Evolutionary conservation across 2,113 vertebrate species (phyloP), one percentile per base, ranked within the genome.

Genomic region (Leiothrix lutea): DNA sequence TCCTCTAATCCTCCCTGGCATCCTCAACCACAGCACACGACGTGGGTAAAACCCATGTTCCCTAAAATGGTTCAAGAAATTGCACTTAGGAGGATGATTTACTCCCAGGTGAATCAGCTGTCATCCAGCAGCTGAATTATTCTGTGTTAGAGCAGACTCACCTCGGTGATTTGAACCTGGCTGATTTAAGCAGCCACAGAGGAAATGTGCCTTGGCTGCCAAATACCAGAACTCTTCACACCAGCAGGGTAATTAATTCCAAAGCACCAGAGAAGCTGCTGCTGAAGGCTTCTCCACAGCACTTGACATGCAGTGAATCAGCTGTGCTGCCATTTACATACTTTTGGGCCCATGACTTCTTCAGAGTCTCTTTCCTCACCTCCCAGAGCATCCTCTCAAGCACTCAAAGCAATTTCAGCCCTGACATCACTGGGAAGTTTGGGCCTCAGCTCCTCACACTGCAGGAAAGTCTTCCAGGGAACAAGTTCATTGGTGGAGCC

Each of bases 201-300:
- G 48, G 50, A 97, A 42, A 96, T 97, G 86, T 98, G 98, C 86
- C 82, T 95, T 53, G 94, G 88, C 40, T 94, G 98, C 74, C 97
- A 97, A 67, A 95, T 7, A 35, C 97, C 75, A 96, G 87, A 22
- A 57, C 42, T 15, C 81, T 98, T 58, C 83, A 97, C 33, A 97
- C 19, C 86, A 98, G 62, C 79, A 65, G 61, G 6, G 13, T 18
- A 98, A 98, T 95, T 88, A 85, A 18, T 95, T 99, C 18, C 65
- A 18, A 45, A 35, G 19, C 10, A 58, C 98, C 15, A 3, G 28
- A 40, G 74, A 86, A 40, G 5, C 77, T 71, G 87, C 97, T 53
- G 73, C 96, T 92, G 81, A 81, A 88, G 94, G 66, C 82, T 77
- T 91, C 86, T 38, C 90, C 94, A 44, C 58, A 92, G 66, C 84